Evolutionary conservation across 2,888 invertebrate species (phyloP).

Genomic region (Hypselothyrea guttata): DNA sequence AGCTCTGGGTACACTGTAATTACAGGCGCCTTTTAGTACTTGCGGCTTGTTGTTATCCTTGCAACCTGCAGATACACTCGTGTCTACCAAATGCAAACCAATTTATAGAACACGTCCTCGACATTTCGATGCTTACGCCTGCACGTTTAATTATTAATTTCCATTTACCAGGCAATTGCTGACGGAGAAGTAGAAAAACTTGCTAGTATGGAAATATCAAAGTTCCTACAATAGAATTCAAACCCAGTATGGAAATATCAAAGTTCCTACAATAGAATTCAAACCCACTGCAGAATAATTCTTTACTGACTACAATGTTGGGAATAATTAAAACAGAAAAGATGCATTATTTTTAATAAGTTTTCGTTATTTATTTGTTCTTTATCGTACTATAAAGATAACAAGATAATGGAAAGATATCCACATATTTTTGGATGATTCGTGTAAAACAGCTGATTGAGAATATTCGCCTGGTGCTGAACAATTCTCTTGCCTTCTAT

Average conservation of each 20-base stretch:
- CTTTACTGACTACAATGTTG: too few relatives aligned
- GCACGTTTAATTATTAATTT: constrained; percentile 55
- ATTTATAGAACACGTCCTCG: constrained; percentile 40
- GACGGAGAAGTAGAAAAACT: constrained; percentile 1
- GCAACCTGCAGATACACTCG: constrained; percentile 13
- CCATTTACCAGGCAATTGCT: constrained; percentile 47
- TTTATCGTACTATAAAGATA: too few relatives aligned
- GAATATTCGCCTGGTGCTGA: too few relatives aligned
- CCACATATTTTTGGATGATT: too few relatives aligned
- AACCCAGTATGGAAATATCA: not conserved
- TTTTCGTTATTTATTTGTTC: too few relatives aligned
- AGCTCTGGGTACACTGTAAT: constrained; percentile 57
- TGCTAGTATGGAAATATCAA: not conserved
- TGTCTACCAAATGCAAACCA: constrained; percentile 42
- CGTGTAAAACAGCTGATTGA: too few relatives aligned
- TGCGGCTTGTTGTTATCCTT: constrained; percentile 49
- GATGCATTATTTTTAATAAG: too few relatives aligned
- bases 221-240: not conserved
- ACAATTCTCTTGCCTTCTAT: too few relatives aligned
- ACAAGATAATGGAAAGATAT: too few relatives aligned
- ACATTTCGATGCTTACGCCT: constrained; percentile 13
- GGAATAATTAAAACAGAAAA: too few relatives aligned
- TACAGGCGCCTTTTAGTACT: constrained; percentile 53
- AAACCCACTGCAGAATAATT: not conserved
- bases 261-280: constrained; percentile 1